Evolutionary conservation across 2,888 invertebrate species (phyloP), one percentile per base, ranked within the genome.

Genomic region (Rutpela maculata): DNA sequence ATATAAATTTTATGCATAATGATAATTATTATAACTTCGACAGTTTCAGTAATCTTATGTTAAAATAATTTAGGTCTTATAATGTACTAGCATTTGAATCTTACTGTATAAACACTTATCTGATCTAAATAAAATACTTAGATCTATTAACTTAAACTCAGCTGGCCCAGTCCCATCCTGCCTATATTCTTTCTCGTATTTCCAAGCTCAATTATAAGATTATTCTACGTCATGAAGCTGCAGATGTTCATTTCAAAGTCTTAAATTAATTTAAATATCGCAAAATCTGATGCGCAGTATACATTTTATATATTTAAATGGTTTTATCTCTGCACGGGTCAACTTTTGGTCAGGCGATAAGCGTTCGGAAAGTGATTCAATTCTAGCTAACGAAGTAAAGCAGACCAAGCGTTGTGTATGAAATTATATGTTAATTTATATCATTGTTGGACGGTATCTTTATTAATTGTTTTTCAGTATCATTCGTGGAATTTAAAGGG

Each of bases 191-290:
- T 50, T 60, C 43, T 38, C 17, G 43, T 19, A 11, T 12, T 59
- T 18, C 26, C 9, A 57, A 12, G 11, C 35, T 22, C 60, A 70
- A 70, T 50, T 26, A 26, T 50, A 17, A 38, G 11, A 69, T 17
- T 35, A n/a, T 57, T 57, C 17, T 38, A 62, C 70, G 70, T 70
- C 70, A 60, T 38, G 22, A 19, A 19, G 56, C n/a, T 70, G 70
- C 70, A 70, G 70, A 70, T 70, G 70, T 70, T 70, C 60, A 62
- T 60, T 70, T 69, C 35, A 43, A n/a, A n/a, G 22, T 22, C 56
- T 60, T 60, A 70, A 70, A 70, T 70, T 56, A 38, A 59, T 69
- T 57, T 59, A 57, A 59, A 17, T 35, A 35, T 69, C 17, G 59
- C 69, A 9, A 70, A 70, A 70, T 70, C 35, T 43, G 43, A 43